These are phyloP conservation scores for Aradus depressus DNA, from an alignment of 2,888 invertebrate genomes.

Conservation along the genomic window DNA sequence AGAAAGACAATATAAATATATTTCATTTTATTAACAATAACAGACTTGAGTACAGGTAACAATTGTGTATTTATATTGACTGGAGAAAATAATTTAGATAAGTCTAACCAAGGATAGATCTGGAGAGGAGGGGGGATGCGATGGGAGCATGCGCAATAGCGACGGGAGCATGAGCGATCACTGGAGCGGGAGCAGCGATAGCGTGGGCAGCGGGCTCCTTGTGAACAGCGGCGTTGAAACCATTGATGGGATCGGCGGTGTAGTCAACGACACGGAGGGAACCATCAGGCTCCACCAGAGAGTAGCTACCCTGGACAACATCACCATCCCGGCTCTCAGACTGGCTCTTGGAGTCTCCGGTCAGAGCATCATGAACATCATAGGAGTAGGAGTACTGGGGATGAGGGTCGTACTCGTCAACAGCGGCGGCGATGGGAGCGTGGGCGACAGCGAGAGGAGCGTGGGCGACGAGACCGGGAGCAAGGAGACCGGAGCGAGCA, in stretches of 20 bases:
- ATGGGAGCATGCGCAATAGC: not conserved
- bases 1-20: too few relatives aligned
- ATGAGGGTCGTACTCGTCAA: conserved; percentile 12
- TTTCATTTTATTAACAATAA: too few relatives aligned
- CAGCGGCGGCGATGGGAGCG: conserved; percentile 12
- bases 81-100: too few relatives aligned
- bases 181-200: not conserved
- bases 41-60: too few relatives aligned
- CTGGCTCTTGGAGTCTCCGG: conserved; percentile 5
- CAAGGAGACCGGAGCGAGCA: conserved; percentile 2
- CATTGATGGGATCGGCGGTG: conserved; percentile 11
- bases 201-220: conserved; percentile 3
- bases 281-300: conserved; percentile 7
- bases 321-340: conserved; percentile 4
- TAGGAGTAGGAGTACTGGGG: conserved; percentile 7
- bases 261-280: conserved; percentile 6
- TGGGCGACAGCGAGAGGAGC: conserved; percentile 18
- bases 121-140: not conserved
- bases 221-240: conserved; percentile 15
- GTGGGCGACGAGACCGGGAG: conserved; percentile 15
- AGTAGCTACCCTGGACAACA: conserved; percentile 7
- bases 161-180: not conserved
- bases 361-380: conserved; percentile 3
- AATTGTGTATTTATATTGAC: too few relatives aligned
- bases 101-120: too few relatives aligned